These are phyloP conservation scores for Siderastrea radians DNA, from an alignment of 92 coral and sea anemone species.

Conservation along the genomic window DNA sequence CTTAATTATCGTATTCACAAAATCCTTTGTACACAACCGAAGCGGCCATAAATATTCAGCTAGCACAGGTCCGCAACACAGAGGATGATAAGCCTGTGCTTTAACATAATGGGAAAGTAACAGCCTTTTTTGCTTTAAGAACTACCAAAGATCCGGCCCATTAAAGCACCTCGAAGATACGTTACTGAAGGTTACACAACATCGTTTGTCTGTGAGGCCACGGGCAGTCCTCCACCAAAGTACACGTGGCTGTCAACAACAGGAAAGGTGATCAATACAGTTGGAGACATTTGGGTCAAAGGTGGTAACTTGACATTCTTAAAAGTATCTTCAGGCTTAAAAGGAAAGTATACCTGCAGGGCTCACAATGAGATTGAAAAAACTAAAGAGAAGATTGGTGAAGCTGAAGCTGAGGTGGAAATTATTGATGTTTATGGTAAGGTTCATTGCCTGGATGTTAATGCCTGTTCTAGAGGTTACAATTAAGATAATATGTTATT, in stretches of 20 bases:
- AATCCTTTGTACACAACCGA: too few relatives aligned
- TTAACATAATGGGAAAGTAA: too few relatives aligned
- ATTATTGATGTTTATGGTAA: conserved; percentile 66
- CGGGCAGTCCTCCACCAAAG: conserved; percentile 67
- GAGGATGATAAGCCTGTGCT: too few relatives aligned
- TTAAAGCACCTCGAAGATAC: conserved; percentile 36
- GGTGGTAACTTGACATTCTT: conserved; percentile 47
- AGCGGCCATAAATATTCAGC: too few relatives aligned
- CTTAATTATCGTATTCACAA: too few relatives aligned
- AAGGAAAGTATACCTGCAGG: conserved; percentile 65
- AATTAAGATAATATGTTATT: too few relatives aligned
- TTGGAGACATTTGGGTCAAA: conserved; percentile 13
- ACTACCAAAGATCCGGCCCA: conserved; percentile 41
- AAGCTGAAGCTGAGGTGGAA: conserved; percentile 18
- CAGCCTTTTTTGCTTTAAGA: conserved; percentile 25
- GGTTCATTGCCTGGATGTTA: background rate
- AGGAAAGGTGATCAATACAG: conserved; percentile 1
- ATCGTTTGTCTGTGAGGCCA: conserved; percentile 56
- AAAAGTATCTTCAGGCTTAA: background rate
- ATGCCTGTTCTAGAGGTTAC: too few relatives aligned
- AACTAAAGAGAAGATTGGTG: background rate
- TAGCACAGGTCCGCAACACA: too few relatives aligned
- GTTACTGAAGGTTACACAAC: conserved; percentile 60
- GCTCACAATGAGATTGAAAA: conserved; percentile 43
- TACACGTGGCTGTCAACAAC: conserved; percentile 53